phyloP scores from a whole-genome alignment of 1,140 invertebrate genomes.

The Bombus soroeensis region DNA sequence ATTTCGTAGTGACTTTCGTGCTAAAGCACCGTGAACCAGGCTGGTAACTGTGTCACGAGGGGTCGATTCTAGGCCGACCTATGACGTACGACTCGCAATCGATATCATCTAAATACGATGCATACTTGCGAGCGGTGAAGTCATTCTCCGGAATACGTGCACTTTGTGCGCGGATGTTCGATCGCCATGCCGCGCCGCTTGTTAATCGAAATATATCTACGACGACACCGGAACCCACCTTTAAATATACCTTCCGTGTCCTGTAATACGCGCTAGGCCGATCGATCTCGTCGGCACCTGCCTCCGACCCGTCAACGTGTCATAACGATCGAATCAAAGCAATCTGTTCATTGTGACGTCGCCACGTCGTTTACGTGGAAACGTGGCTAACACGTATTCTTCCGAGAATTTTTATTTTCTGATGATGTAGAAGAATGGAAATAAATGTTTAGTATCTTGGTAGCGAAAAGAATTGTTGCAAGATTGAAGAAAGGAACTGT shows the following conservation, averaged over 20 bases:
- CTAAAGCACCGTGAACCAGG: constrained; percentile 6
- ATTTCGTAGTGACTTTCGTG: constrained; percentile 23
- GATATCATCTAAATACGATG: constrained; percentile 71
- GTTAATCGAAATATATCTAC: constrained; percentile 21
- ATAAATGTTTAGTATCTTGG: background rate
- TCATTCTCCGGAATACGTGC: constrained; percentile 59
- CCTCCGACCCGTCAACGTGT: background rate
- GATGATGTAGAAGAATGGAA: too few relatives aligned
- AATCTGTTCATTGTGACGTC: constrained; percentile 3
- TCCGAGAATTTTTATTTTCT: background rate
- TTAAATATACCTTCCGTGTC: background rate
- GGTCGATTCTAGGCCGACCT: constrained; percentile 64
- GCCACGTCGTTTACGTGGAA: background rate
- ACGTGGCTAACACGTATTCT: background rate
- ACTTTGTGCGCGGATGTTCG: constrained; percentile 19
- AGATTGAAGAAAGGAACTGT: background rate
- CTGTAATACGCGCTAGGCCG: background rate
- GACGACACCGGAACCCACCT: background rate
- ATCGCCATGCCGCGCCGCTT: background rate
- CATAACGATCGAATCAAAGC: constrained; percentile 8
- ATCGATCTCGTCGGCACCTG: background rate
- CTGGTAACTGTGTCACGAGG: constrained; percentile 52
- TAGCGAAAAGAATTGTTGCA: background rate
- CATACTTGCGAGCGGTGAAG: constrained; percentile 60
- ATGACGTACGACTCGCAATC: constrained; percentile 60